phyloP scores from a whole-genome alignment of 92 coral and sea anemone species.

The Zoanthus solanderi region DNA sequence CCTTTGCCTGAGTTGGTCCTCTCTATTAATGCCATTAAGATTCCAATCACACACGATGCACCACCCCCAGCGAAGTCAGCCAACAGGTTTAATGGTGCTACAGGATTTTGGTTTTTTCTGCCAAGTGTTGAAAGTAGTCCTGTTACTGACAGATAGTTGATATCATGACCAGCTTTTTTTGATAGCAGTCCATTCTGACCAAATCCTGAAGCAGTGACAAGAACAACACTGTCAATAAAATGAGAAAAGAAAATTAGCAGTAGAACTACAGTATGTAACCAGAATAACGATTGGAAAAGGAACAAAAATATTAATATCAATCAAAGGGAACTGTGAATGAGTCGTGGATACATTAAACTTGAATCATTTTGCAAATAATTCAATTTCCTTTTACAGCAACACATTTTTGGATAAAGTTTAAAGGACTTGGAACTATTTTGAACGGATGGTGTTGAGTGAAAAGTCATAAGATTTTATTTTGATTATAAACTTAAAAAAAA shows the following conservation, averaged over 20 bases:
- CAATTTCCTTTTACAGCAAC: too few species aligned
- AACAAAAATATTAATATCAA: too few species aligned
- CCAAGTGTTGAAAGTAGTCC: conserved; percentile 90
- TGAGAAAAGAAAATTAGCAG: background rate
- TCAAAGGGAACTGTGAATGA: too few species aligned
- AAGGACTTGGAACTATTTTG: too few species aligned
- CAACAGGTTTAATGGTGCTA: conserved; percentile 86
- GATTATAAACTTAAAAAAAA: too few species aligned
- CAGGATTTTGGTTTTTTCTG: conserved; percentile 77
- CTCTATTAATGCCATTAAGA: conserved; percentile 90
- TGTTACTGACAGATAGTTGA: conserved; percentile 85
- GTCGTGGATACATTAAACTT: too few species aligned
- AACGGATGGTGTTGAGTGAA: too few species aligned
- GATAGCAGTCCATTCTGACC: conserved; percentile 87
- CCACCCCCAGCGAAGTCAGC: conserved; percentile 99
- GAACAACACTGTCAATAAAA: background rate
- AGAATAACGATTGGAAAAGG: too few species aligned
- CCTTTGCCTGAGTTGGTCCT: conserved; percentile 91
- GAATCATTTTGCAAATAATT: too few species aligned
- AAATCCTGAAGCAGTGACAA: conserved; percentile 67
- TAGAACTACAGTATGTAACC: too few species aligned
- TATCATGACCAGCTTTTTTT: conserved; percentile 90
- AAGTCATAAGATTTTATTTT: too few species aligned
- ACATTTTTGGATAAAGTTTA: too few species aligned
- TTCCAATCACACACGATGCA: conserved; percentile 86